Conservation (phyloP, 1,140 invertebrate genomes). For the Trichoplusia ni region DNA sequence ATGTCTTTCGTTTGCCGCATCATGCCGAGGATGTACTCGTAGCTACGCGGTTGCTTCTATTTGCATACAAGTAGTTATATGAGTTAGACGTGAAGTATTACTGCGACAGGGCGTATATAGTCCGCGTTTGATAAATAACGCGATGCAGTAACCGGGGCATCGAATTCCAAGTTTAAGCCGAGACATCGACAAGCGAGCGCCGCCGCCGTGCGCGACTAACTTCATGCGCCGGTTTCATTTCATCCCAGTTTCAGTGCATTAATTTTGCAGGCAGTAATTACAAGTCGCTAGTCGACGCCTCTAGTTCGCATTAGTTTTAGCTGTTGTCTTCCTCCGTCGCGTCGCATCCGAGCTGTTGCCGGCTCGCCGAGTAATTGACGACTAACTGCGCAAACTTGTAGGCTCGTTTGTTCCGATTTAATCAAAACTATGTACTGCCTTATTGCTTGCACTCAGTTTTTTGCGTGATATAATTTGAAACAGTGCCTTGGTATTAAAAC, state of each 20-base stretch:
- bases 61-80: too few species aligned
- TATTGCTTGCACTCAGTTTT: conserved; percentile 18
- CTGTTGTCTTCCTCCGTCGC: conserved; percentile 56
- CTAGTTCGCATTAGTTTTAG: conserved; percentile 70
- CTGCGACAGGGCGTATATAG: too few species aligned
- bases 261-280: conserved; percentile 79
- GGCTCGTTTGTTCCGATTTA: conserved; percentile 59
- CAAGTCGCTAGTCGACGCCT: conserved; percentile 68
- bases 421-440: conserved; percentile 46
- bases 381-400: conserved; percentile 55
- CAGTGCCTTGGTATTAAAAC: conserved; percentile 10
- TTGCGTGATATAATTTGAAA: conserved; percentile 11
- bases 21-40: too few species aligned
- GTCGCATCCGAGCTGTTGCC: conserved; percentile 47
- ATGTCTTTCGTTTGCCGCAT: too few species aligned
- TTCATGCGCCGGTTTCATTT: conserved; percentile 75
- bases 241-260: conserved; percentile 77
- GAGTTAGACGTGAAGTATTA: too few species aligned
- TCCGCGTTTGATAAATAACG: conserved; percentile 29
- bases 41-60: too few species aligned
- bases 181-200: conserved; percentile 58
- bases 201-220: conserved; percentile 49
- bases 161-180: conserved; percentile 46
- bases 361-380: conserved; percentile 62
- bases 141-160: conserved; percentile 7